Conservation (phyloP, 1,140 invertebrate genomes). For the Cyclina sinensis region DNA sequence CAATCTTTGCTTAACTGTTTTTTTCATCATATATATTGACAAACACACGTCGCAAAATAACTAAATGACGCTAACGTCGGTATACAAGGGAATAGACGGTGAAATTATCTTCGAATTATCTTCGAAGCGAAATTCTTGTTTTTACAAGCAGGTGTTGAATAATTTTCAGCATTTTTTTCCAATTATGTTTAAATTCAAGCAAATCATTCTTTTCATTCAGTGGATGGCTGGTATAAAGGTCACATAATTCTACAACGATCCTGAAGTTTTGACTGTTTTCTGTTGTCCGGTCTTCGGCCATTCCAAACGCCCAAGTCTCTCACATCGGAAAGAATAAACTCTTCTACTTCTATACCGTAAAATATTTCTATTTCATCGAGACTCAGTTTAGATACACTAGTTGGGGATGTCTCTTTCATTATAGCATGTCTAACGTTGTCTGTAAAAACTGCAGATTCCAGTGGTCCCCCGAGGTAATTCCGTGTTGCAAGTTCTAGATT, state of each 20-base stretch:
- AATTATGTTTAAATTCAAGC: too few species aligned
- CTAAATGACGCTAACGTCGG: too few species aligned
- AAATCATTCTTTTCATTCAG: too few species aligned
- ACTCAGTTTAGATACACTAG: constrained; percentile 75
- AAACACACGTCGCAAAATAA: too few species aligned
- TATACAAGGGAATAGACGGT: too few species aligned
- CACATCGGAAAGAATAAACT: constrained; percentile 83
- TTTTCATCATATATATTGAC: too few species aligned
- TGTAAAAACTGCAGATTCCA: constrained; percentile 76
- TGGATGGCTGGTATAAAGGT: background rate
- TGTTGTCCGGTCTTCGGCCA: constrained; percentile 75
- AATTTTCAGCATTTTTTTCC: too few species aligned
- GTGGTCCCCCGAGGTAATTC: constrained; percentile 83
- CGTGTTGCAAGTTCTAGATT: constrained; percentile 83
- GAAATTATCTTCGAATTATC: too few species aligned
- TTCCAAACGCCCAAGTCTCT: constrained; percentile 81
- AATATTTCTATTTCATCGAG: constrained; percentile 78
- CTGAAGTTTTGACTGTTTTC: constrained; percentile 52
- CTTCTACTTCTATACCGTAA: constrained; percentile 81
- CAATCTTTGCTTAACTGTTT: too few species aligned
- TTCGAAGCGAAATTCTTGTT: too few species aligned
- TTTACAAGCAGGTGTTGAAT: too few species aligned
- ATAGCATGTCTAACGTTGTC: constrained; percentile 76
- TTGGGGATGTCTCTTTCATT: constrained; percentile 72
- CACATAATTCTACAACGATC: constrained; percentile 79